Conservation (phyloP, 2,113 vertebrate genomes). For the Sebastes schlegelii region DNA sequence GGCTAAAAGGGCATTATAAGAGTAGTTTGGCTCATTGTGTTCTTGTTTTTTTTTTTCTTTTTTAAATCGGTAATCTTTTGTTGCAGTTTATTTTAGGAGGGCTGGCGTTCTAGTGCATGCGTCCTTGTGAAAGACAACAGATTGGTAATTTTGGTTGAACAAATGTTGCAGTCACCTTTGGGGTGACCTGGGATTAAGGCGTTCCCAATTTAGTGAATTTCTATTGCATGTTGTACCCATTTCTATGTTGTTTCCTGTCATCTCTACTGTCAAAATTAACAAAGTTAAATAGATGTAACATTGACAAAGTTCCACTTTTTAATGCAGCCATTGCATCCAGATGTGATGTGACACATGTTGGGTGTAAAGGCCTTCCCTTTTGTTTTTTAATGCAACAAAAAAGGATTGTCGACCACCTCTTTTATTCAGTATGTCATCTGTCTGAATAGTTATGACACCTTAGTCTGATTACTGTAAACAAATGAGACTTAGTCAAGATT, state of each 20-base stretch:
- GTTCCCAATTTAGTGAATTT: not conserved
- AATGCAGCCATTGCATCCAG: no score
- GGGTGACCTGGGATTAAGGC: no score
- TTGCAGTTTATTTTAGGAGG: not conserved
- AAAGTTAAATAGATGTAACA: no score
- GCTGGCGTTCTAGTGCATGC: not conserved
- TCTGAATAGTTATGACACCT: not conserved
- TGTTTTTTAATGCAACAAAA: not conserved
- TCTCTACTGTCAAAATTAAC: not conserved
- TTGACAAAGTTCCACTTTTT: no score
- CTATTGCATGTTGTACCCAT: not conserved
- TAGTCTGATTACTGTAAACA: not conserved
- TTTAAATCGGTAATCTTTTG: not conserved
- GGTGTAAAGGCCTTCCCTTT: no score
- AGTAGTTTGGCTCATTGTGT: not conserved
- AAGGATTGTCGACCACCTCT: not conserved
- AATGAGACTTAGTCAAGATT: not conserved
- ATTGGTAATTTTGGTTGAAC: not conserved
- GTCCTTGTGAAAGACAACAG: not conserved
- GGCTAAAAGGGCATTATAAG: not conserved
- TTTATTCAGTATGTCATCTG: not conserved
- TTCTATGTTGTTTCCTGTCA: not conserved
- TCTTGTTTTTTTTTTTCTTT: not conserved
- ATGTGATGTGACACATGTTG: no score
- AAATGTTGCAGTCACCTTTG: not conserved